These are phyloP conservation scores for Sparidentex hasta DNA, from an alignment of 2,797 vertebrate species.

Conservation along the genomic window DNA sequence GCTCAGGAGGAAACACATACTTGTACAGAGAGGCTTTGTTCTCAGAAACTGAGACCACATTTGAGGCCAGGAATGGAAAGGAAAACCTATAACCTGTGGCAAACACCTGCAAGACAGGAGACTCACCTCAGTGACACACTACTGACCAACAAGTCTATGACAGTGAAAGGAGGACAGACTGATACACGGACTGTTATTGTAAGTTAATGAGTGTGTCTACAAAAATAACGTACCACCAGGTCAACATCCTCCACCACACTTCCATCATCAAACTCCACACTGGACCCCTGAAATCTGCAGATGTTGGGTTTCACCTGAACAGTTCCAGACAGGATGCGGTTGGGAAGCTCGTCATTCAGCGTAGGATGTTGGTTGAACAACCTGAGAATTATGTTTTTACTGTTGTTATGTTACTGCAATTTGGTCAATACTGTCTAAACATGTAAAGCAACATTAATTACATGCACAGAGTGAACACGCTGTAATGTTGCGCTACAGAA, in stretches of 20 bases:
- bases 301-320: conserved; percentile 86
- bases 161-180: neutral
- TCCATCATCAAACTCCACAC: conserved; percentile 86
- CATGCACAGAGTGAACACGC: too few relatives aligned
- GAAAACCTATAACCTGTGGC: conserved; percentile 88
- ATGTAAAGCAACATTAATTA: too few relatives aligned
- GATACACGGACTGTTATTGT: neutral
- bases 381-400: conserved; percentile 61
- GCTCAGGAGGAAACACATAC: conserved; percentile 82
- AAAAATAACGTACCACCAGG: conserved; percentile 75
- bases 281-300: conserved; percentile 80
- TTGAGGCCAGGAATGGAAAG: conserved; percentile 85
- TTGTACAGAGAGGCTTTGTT: conserved; percentile 86
- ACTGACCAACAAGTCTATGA: neutral
- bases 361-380: conserved; percentile 85
- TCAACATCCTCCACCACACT: conserved; percentile 84
- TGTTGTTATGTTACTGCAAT: neutral
- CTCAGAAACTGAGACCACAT: conserved; percentile 74
- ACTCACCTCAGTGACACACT: neutral
- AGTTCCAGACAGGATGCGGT: conserved; percentile 86
- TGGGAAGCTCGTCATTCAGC: conserved; percentile 87
- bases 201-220: neutral
- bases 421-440: too few relatives aligned
- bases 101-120: conserved; percentile 80
- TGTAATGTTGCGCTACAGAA: too few relatives aligned